Evolutionary conservation across 2,113 vertebrate genomes (phyloP).

Genomic region (Misgurnus anguillicaudatus): DNA sequence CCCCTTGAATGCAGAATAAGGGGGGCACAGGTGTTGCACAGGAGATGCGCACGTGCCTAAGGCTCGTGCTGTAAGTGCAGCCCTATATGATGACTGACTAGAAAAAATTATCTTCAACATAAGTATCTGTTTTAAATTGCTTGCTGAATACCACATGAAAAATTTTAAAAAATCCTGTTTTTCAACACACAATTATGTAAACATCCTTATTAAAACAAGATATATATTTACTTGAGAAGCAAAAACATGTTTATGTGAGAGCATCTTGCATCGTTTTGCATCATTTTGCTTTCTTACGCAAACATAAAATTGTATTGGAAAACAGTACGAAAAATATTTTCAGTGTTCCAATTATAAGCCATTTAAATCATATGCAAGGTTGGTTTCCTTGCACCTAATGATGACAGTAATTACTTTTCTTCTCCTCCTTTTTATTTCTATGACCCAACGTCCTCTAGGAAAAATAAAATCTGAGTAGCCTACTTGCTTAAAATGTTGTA

Average conservation of each 20-base stretch:
- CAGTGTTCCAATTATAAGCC: too few relatives aligned
- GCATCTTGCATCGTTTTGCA: too few relatives aligned
- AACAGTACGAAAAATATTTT: too few relatives aligned
- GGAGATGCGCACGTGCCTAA: constrained; percentile 30
- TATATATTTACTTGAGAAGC: too few relatives aligned
- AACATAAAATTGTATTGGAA: too few relatives aligned
- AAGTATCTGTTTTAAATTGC: not conserved
- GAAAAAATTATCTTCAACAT: not conserved
- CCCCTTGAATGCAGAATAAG: constrained; percentile 6
- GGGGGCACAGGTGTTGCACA: constrained; percentile 9
- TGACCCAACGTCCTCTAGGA: constrained; percentile 47
- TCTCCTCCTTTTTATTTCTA: constrained; percentile 35
- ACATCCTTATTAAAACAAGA: too few relatives aligned
- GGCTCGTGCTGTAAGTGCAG: constrained; percentile 30
- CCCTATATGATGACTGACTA: not conserved
- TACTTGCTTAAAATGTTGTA: not conserved
- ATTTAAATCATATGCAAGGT: not conserved
- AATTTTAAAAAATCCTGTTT: too few relatives aligned
- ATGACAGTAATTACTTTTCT: constrained; percentile 74
- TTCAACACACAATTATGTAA: too few relatives aligned
- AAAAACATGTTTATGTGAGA: too few relatives aligned
- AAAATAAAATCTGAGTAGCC: constrained; percentile 18
- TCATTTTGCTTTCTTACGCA: too few relatives aligned
- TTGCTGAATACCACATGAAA: too few relatives aligned
- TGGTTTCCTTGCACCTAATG: constrained; percentile 69